A percentile compares a stretch with the other conserved stretches of the same genome.
Evolutionary conservation across 2,888 invertebrate species (phyloP).

Genomic region (Melanotus villosus): DNA sequence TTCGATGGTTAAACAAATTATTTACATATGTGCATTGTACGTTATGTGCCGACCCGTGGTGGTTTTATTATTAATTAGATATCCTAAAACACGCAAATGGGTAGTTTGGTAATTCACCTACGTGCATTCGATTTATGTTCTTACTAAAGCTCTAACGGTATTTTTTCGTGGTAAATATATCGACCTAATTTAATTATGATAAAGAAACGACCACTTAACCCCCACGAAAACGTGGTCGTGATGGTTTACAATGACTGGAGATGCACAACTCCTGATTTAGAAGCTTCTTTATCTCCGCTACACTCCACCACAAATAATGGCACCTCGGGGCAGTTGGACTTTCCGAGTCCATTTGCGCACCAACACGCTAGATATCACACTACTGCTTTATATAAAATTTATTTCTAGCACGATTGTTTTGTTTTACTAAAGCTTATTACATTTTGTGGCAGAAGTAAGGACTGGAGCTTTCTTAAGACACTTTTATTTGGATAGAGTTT

Average conservation of each 20-base stretch:
- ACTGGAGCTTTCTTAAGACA: too few relatives aligned
- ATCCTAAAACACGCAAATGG: constrained; percentile 8
- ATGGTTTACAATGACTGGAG: constrained; percentile 46
- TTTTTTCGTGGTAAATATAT: background rate
- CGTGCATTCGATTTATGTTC: constrained; percentile 1
- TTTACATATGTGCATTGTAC: constrained; percentile 2
- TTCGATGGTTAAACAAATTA: background rate
- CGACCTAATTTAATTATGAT: background rate
- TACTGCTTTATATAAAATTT: constrained; percentile 16
- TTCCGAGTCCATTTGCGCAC: constrained; percentile 50
- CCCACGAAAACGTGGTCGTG: constrained; percentile 38
- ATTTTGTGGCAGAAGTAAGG: too few relatives aligned
- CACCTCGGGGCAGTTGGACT: constrained; percentile 54
- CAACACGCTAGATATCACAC: constrained; percentile 9
- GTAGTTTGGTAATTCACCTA: background rate
- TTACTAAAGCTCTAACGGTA: background rate
- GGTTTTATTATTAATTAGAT: constrained; percentile 1
- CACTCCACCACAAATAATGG: constrained; percentile 56
- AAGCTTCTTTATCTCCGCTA: constrained; percentile 51
- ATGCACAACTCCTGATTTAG: constrained; percentile 51
- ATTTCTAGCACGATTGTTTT: constrained; percentile 6
- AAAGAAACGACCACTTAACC: background rate
- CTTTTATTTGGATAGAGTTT: too few relatives aligned
- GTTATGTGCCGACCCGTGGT: background rate
- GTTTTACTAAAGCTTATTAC: background rate